These are phyloP conservation scores for Garra rufa DNA, from an alignment of 2,113 vertebrate genomes.

Conservation along the genomic window DNA sequence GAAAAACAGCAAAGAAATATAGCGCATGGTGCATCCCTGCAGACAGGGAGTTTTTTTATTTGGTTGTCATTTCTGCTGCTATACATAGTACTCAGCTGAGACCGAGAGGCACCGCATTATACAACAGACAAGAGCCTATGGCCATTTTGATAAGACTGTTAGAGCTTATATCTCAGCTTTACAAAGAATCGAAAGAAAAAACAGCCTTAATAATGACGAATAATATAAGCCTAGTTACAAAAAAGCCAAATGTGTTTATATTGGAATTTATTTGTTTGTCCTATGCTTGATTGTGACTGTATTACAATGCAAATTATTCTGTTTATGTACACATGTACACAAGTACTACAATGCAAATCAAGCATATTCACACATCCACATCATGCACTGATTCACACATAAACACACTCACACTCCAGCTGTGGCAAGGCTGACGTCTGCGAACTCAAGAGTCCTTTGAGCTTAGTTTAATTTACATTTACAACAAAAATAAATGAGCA, in stretches of 20 bases:
- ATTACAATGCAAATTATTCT: conserved; percentile 33
- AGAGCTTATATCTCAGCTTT: conserved; percentile 7
- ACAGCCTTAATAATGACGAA: conserved; percentile 11
- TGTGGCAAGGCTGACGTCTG: neutral
- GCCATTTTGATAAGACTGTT: neutral
- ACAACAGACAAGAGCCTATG: conserved; percentile 23
- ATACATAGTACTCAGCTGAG: conserved; percentile 27
- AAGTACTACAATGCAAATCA: neutral
- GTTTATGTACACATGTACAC: conserved; percentile 1
- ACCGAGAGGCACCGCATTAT: conserved; percentile 5
- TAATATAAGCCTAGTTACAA: conserved; percentile 6
- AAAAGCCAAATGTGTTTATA: conserved; percentile 28
- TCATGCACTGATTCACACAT: conserved; percentile 26
- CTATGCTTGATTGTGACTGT: neutral
- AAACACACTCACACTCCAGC: conserved; percentile 6
- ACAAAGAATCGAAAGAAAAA: conserved; percentile 11
- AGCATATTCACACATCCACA: conserved; percentile 3
- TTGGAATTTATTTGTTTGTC: conserved; percentile 4
- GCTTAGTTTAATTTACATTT: conserved; percentile 47
- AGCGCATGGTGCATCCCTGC: conserved; percentile 15
- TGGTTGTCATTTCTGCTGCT: conserved; percentile 32
- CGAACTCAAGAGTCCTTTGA: conserved; percentile 12
- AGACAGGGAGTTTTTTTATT: conserved; percentile 43
- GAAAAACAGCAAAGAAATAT: neutral
- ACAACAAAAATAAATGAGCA: conserved; percentile 55